These are phyloP conservation scores for Thumatha senex DNA, from an alignment of 2,888 invertebrate genomes.

Conservation along the genomic window DNA sequence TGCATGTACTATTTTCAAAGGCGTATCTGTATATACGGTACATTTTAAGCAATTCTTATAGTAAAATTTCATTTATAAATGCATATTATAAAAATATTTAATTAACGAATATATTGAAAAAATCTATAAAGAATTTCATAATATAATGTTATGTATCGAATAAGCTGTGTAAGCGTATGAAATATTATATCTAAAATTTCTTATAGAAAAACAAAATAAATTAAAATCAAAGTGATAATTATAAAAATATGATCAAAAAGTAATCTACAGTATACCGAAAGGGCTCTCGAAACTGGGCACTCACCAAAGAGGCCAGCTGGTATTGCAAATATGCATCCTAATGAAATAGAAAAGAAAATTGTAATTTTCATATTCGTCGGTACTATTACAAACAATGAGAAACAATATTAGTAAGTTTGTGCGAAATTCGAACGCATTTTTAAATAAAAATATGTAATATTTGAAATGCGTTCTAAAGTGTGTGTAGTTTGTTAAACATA, in stretches of 20 bases:
- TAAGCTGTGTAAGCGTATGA: slow-evolving; percentile 71
- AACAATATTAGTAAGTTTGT: slow-evolving; percentile 55
- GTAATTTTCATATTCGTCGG: slow-evolving; percentile 44
- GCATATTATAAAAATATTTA: slow-evolving; percentile 15
- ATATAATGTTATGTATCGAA: slow-evolving; percentile 39
- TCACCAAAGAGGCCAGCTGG: slow-evolving; percentile 82
- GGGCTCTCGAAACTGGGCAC: slow-evolving; percentile 60
- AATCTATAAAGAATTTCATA: slow-evolving; percentile 26
- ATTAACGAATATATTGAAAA: slow-evolving; percentile 18
- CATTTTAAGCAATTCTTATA: slow-evolving; percentile 25
- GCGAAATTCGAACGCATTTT: slow-evolving; percentile 37
- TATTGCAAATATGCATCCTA: slow-evolving; percentile 81
- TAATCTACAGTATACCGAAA: slow-evolving; percentile 54
- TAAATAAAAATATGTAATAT: slow-evolving; percentile 20
- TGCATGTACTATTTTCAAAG: slow-evolving; percentile 19
- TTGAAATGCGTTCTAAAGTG: slow-evolving; percentile 30
- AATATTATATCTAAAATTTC: slow-evolving; percentile 37
- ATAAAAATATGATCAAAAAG: slow-evolving; percentile 39
- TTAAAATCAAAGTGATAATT: slow-evolving; percentile 36
- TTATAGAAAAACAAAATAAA: slow-evolving; percentile 33
- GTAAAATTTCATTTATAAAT: no score
- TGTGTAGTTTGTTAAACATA: slow-evolving; percentile 37
- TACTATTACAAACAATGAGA: slow-evolving; percentile 29
- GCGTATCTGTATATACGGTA: slow-evolving; percentile 22
- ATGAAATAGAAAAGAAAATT: slow-evolving; percentile 67